These are phyloP conservation scores for Hydrochoerus hydrochaeris DNA, from an alignment of 2,113 vertebrate species.

Conservation along the genomic window DNA sequence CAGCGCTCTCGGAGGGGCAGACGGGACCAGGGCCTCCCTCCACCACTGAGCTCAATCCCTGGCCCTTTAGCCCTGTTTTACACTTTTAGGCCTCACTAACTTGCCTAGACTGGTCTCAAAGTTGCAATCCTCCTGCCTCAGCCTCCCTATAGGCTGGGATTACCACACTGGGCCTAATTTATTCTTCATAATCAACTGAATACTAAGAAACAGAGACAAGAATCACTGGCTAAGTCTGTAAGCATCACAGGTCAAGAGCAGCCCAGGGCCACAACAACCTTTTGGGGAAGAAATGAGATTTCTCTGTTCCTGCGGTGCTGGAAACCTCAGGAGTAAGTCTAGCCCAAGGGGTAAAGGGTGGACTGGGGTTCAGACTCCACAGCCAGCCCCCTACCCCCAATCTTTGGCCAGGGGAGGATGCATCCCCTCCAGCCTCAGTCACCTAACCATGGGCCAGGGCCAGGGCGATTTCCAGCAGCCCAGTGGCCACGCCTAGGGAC, in stretches of 20 bases:
- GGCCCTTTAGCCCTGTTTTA: not conserved
- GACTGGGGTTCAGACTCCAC: no score
- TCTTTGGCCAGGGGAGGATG: not conserved
- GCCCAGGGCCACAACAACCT: not conserved
- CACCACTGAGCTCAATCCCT: not conserved
- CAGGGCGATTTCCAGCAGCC: fast-evolving
- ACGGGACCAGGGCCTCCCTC: not conserved
- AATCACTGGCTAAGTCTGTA: fast-evolving
- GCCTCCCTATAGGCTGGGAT: not conserved
- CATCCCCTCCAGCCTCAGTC: not conserved
- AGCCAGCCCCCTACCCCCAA: no score
- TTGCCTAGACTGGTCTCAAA: not conserved
- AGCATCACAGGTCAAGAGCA: fast-evolving
- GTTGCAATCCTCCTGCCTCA: not conserved
- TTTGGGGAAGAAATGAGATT: not conserved
- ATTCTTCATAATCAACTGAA: not conserved
- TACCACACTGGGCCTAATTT: not conserved
- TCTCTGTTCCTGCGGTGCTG: fast-evolving
- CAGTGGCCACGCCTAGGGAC: not conserved
- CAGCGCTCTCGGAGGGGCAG: not conserved
- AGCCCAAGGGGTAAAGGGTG: no score
- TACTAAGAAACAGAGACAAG: not conserved
- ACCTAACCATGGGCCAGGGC: not conserved
- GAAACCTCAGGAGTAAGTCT: not conserved
- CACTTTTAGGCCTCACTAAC: not conserved